Evolutionary conservation across 2,113 vertebrate genomes (phyloP).

Genomic region (Tragelaphus scriptus): DNA sequence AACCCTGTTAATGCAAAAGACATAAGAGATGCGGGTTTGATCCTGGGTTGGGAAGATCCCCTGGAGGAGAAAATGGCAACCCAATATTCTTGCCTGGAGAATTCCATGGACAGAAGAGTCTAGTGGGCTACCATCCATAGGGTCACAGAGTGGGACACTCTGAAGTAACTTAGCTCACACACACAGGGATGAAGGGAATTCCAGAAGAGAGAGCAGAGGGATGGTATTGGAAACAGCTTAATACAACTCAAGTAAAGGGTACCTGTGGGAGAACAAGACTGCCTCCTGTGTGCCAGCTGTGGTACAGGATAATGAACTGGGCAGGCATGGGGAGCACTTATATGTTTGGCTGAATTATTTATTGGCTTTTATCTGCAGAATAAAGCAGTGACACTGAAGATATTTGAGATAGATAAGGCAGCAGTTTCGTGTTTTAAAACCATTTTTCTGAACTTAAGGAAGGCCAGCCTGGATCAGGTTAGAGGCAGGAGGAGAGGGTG

Average conservation of each 20-base stretch:
- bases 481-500: background rate
- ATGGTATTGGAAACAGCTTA: background rate
- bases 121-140: background rate
- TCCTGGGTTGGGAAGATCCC: background rate
- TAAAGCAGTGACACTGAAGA: background rate
- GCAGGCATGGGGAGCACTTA: background rate
- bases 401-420: background rate
- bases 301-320: too few relatives aligned
- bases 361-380: background rate
- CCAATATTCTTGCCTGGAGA: background rate
- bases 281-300: background rate
- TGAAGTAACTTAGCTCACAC: background rate
- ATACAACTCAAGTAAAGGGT: background rate
- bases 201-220: background rate
- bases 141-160: background rate
- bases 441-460: background rate
- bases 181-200: background rate
- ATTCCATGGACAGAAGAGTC: background rate
- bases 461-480: background rate
- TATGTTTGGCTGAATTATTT: background rate
- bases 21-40: background rate
- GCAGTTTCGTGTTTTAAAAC: background rate
- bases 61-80: background rate
- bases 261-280: background rate
- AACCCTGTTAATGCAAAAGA: background rate